Evolutionary conservation across 2,888 invertebrate species (phyloP).

Genomic region (Marasmarcha lunaedactyla): DNA sequence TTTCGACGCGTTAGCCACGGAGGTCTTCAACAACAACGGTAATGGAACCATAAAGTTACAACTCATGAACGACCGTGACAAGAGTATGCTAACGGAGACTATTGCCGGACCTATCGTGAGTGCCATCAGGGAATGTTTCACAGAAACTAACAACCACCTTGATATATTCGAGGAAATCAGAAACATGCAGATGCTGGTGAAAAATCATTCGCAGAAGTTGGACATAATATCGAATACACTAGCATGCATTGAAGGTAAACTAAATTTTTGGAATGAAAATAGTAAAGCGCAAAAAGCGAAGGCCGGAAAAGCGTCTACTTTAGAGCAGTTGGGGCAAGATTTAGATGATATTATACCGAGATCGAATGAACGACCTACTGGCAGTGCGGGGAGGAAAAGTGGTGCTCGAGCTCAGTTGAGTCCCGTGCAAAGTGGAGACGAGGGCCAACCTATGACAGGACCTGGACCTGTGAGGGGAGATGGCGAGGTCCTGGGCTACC

Average conservation of each 20-base stretch:
- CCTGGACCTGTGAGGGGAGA: not conserved
- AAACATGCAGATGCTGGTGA: conserved; percentile 27
- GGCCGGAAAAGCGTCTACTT: conserved; percentile 26
- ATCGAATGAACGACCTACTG: conserved; percentile 34
- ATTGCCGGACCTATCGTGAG: conserved; percentile 40
- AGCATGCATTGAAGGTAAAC: conserved; percentile 34
- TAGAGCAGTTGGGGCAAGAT: conserved; percentile 42
- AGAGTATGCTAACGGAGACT: conserved; percentile 36
- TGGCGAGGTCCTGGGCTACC: not conserved
- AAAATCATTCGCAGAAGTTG: conserved; percentile 31
- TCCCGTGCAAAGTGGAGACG: not conserved
- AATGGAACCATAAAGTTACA: conserved; percentile 47
- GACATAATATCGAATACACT: conserved; percentile 38
- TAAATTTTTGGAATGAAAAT: conserved; percentile 16
- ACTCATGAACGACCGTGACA: conserved; percentile 50
- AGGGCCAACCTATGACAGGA: conserved; percentile 13
- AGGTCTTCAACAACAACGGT: conserved; percentile 25
- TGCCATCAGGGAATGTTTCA: conserved; percentile 38
- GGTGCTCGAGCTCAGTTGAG: not conserved
- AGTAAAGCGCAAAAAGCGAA: conserved; percentile 6
- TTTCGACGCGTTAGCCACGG: conserved; percentile 45
- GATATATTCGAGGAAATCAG: conserved; percentile 24
- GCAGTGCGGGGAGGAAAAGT: conserved; percentile 19
- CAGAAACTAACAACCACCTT: conserved; percentile 25
- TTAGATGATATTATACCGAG: conserved; percentile 19